Conservation (phyloP, 2,888 invertebrate species). For the Dolichopus griseipennis region DNA sequence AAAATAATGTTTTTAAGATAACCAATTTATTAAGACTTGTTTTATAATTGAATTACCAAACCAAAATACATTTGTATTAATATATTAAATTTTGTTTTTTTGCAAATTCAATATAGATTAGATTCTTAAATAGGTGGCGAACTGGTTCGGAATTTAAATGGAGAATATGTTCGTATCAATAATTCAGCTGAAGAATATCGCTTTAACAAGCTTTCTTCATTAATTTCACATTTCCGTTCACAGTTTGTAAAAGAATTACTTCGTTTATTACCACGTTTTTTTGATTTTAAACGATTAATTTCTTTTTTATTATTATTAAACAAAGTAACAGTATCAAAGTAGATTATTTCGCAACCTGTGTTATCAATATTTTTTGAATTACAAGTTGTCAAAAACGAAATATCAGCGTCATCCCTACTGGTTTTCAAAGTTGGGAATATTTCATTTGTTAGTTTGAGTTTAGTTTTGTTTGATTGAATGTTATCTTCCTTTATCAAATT, state of each 20-base stretch:
- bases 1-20: no score
- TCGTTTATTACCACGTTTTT: constrained; percentile 29
- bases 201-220: constrained; percentile 22
- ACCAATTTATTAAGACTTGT: no score
- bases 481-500: background rate
- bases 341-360: constrained; percentile 31
- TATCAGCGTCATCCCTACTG: no score
- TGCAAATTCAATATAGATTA: no score
- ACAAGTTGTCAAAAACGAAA: background rate
- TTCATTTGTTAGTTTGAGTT: no score
- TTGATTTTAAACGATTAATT: constrained; percentile 17
- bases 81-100: no score
- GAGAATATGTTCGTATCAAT: constrained; percentile 23
- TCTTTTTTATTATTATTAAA: constrained; percentile 24
- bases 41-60: no score
- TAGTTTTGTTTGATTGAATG: background rate
- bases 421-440: background rate
- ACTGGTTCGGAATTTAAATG: no score
- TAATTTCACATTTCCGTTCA: constrained; percentile 11
- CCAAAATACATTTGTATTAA: no score
- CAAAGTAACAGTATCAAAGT: constrained; percentile 34
- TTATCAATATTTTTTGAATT: background rate
- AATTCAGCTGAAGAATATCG: constrained; percentile 40
- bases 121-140: no score
- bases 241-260: constrained; percentile 36